Evolutionary conservation across 2,113 vertebrate species (phyloP), one percentile per base, ranked within the genome.

Genomic region (Zeus faber): DNA sequence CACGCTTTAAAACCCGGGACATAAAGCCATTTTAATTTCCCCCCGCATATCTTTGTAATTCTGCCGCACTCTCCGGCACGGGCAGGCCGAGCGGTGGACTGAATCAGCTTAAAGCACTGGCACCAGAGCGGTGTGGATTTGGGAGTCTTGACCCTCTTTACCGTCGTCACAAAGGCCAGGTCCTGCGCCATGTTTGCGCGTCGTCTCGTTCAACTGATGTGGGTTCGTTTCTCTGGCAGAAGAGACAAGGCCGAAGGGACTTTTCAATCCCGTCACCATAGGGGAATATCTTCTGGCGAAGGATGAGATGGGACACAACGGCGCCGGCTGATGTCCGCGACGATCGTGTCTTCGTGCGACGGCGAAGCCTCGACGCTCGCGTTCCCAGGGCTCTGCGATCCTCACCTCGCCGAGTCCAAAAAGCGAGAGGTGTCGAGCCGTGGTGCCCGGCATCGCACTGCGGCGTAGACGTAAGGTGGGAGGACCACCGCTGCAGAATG

Each of bases 21-120:
- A 77, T 84, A 81, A 88, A 76, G 83, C 77, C 66, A 27, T 65
- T 87, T 87, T 87, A 83, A 44, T 83, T 87, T 84, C 76, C 76
- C 77, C 50, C 71, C 80, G 77, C 76, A 79, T 76, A 73, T 77
- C 69, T 54, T 66, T 69, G 58, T 9, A 39, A 66, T 74, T 9
- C 18, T 18, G 10, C 53, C 73, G 44, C 77, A 62, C 60, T 39
- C 11, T 4, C n/a, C 33, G 62, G 35, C 54, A 51, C 23, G 37
- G 75, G 47, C 68, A 53, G 56, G 58, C 57, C 25, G 8, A 65
- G 53, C 43, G 60, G 31, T 56, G 72, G n/a, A 67, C 39, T 58
- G 22, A 58, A 67, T 22, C 43, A 45, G 24, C 47, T 33, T 49
- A 55, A 78, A 52, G 64, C 65, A 31, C 53, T 37, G 14, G 52